Evolutionary conservation across 2,113 vertebrate genomes (phyloP).

Genomic region (Labrus mixtus): DNA sequence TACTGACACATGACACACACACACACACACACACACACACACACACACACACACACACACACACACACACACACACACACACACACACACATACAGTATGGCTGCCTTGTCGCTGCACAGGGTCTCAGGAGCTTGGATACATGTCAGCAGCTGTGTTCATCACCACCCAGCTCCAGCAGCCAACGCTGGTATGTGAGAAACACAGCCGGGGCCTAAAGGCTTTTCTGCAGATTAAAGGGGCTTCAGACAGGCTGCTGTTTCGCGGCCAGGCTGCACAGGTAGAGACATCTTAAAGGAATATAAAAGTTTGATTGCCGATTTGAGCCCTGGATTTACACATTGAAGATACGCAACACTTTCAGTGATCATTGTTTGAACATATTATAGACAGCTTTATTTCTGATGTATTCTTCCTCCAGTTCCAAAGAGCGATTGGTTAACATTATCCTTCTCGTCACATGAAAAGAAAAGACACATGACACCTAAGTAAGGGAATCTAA

Average conservation of each 20-base stretch:
- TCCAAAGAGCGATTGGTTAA: neutral
- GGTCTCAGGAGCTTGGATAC: conserved; percentile 58
- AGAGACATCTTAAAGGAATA: conserved; percentile 43
- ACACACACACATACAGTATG: conserved; percentile 13
- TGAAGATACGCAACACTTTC: too few relatives aligned
- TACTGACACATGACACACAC: conserved; percentile 51
- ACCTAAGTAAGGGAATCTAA: too few relatives aligned
- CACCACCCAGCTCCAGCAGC: conserved; percentile 58
- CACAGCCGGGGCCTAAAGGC: conserved; percentile 68
- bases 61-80: conserved; percentile 25
- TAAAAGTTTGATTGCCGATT: neutral
- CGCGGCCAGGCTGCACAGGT: conserved; percentile 50
- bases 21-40: conserved; percentile 5
- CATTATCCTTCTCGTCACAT: neutral
- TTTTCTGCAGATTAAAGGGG: conserved; percentile 68
- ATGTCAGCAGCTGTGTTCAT: conserved; percentile 71
- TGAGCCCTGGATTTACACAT: neutral
- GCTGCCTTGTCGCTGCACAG: conserved; percentile 26
- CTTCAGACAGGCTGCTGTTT: conserved; percentile 46
- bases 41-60: conserved; percentile 13
- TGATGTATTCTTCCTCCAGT: neutral
- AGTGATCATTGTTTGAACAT: too few relatives aligned
- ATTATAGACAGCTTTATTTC: too few relatives aligned
- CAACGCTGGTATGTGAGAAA: conserved; percentile 68
- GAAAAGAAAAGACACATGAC: too few relatives aligned